phyloP scores from a whole-genome alignment of 2,888 invertebrate genomes.

The Eremobia ochroleuca region DNA sequence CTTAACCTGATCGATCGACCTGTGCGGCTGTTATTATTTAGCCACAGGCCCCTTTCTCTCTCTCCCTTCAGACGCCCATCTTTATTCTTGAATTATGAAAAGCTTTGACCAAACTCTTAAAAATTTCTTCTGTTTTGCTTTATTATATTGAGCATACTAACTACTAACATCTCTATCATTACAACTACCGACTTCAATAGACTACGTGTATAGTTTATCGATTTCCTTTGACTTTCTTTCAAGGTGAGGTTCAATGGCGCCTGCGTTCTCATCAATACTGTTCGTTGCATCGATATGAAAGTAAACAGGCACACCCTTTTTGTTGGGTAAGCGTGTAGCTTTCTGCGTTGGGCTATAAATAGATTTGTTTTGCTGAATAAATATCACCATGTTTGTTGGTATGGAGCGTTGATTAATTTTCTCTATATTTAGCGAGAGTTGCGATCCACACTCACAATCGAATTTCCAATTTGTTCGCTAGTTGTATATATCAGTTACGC shows the following conservation, averaged over 20 bases:
- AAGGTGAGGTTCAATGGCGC: slow-evolving; percentile 52
- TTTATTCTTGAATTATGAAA: background rate
- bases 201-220: slow-evolving; percentile 12
- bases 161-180: background rate
- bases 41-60: too few species aligned
- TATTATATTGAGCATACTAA: background rate
- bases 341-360: slow-evolving; percentile 22
- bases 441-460: background rate
- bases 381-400: slow-evolving; percentile 4
- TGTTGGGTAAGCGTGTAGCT: background rate
- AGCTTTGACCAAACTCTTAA: background rate
- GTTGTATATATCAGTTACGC: background rate
- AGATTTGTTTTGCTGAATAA: slow-evolving; percentile 33
- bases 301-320: slow-evolving; percentile 18
- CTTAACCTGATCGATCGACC: too few species aligned
- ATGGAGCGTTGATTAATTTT: slow-evolving; percentile 23
- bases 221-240: slow-evolving; percentile 22
- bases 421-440: too few species aligned
- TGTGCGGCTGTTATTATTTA: too few species aligned
- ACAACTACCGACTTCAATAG: background rate
- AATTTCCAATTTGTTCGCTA: background rate
- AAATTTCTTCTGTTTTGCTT: background rate
- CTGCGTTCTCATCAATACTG: background rate
- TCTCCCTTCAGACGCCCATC: too few species aligned
- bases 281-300: slow-evolving; percentile 1